These are phyloP conservation scores for Drosophila koepferae DNA, from an alignment of 2,888 invertebrate species.

Conservation along the genomic window DNA sequence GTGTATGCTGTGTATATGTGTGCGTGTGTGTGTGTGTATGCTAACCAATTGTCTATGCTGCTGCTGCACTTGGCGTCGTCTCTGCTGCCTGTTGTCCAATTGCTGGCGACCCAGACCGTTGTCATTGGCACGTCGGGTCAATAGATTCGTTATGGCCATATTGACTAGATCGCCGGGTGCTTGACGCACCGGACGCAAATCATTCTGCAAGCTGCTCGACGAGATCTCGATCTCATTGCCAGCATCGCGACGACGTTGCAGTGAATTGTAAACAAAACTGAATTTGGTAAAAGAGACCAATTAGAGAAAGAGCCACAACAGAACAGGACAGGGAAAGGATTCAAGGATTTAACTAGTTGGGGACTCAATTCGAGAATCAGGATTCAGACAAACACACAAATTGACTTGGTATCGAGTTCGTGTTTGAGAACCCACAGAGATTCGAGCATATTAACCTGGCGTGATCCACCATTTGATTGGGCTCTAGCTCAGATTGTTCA, in stretches of 20 bases:
- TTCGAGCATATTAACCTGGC: slow-evolving; percentile 62
- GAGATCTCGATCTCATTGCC: slow-evolving; percentile 60
- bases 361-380: neutral
- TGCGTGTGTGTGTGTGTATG: slow-evolving; percentile 22
- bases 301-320: slow-evolving; percentile 17
- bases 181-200: slow-evolving; percentile 72
- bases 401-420: slow-evolving; percentile 8
- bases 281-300: slow-evolving; percentile 41
- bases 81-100: slow-evolving; percentile 51
- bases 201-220: slow-evolving; percentile 68
- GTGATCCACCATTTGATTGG: slow-evolving; percentile 44
- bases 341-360: neutral
- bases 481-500: slow-evolving; percentile 30
- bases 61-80: slow-evolving; percentile 49
- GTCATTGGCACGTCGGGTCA: slow-evolving; percentile 63
- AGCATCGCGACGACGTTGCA: slow-evolving; percentile 65
- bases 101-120: slow-evolving; percentile 51
- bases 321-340: neutral
- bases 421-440: slow-evolving; percentile 18
- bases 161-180: slow-evolving; percentile 36
- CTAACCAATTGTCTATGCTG: slow-evolving; percentile 57
- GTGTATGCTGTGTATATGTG: neutral
- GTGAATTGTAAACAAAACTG: slow-evolving; percentile 80
- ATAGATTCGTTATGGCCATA: slow-evolving; percentile 41
- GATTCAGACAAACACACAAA: slow-evolving; percentile 25